Evolutionary conservation across 2,113 vertebrate species (phyloP), one percentile per base, ranked within the genome.

Genomic region (Atlantisia rogersi): DNA sequence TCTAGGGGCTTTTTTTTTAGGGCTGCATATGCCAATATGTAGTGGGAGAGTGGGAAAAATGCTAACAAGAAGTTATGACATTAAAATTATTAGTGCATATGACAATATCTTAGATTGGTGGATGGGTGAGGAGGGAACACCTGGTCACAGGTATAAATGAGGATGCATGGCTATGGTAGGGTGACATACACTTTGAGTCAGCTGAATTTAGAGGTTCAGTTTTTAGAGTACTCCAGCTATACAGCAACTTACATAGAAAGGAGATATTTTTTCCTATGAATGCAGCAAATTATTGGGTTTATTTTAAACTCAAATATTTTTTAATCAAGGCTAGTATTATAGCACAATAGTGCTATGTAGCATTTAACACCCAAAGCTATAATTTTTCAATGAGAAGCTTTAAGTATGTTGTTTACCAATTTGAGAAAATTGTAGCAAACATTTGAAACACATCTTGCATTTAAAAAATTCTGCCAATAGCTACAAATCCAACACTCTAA

Each of bases 311-410:
- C 32, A 62, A 73, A 8, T 18, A 78, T 44, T 7, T 50, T 65
- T 68, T 50, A 56, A 56, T 60, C 24, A 68, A 82, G 25, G 3
- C 29, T 35, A 8, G 1, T 56, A 44, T 25, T 50, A 29, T 16
- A 68, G 31, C 13, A 55, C 0, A 2, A 28, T 6, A 35, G 3
- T 11, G 25, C 2, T 77, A 12, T 32, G 11, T 11, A 81, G 4
- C 7, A 39, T 77, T 65, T 48, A 62, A 31, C 2, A 29, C 5
- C 5, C 53, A 40, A 64, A 75, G 5, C 40, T 39, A 29, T 59
- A 11, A 4, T 50, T 55, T 86, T 78, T 67, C 20, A 35, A 2
- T 35, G 17, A 40, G 84, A 77, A 31, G 3, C 2, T 73, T 86
- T 21, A 44, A 32, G 80, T 24, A 56, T 9, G 5, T 50, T 82